Evolutionary conservation across 1,140 invertebrate genomes (phyloP), one percentile per base, ranked within the genome.

Genomic region (Octopus bimaculoides): DNA sequence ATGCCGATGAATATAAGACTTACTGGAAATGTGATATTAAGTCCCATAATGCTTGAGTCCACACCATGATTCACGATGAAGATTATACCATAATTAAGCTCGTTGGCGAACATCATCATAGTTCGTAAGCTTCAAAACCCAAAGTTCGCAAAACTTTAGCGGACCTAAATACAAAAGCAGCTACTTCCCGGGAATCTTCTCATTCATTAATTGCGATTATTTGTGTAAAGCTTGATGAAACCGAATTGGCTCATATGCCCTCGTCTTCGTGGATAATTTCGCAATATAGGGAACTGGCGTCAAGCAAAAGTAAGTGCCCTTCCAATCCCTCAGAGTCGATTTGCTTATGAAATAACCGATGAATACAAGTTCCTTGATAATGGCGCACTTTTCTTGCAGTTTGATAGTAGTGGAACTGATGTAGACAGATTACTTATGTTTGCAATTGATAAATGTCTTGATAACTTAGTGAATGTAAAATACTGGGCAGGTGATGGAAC

Each of bases 61-160:
- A 66, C 61, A 66, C n/a, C 61, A 10, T 66, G 61, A 66, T n/a
- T 9, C 61, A 66, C n/a, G 61, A 66, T 66, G 61, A 66, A 66
- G 61, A 66, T 66, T 66, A 66, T 66, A n/a, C n/a, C 61, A 66
- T 66, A 10, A 66, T 66, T 66, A 66, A 66, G n/a, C 61, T 10
- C 61, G 61, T 66, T 66, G 61, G 61, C n/a, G n/a, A 66, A 66
- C 61, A 66, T 66, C 61, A 66, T 66, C 61, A 66, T 66, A 66
- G 61, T 66, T 66, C 9, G 9, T 66, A n/a, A n/a, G n/a, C n/a
- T 66, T 12, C 61, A 66, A 66, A 66, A 66, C n/a, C 61, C 61
- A 66, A 66, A 66, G 61, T 66, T 66, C n/a, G 3, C n/a, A n/a
- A 66, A 66, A 66, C 12, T 66, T 66, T 66, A 3, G 61, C n/a